Evolutionary conservation across 2,888 invertebrate genomes (phyloP).

Genomic region (Scaptomyza flava): DNA sequence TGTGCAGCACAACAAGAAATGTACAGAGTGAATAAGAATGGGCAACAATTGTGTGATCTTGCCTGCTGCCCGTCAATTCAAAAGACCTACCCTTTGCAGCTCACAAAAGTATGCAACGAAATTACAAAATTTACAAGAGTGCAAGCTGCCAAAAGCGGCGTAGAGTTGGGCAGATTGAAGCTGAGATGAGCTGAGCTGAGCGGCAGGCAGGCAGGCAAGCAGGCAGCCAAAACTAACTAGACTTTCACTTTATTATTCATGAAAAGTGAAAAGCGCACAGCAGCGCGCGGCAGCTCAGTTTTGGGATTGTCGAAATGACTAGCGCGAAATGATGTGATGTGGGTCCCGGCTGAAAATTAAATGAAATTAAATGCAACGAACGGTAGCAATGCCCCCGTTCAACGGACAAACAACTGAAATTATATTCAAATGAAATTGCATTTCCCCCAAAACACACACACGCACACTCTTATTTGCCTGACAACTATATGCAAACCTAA

Average conservation of each 20-base stretch:
- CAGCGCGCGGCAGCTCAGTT: conserved; percentile 38
- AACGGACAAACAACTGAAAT: conserved; percentile 32
- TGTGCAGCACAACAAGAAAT: conserved; percentile 63
- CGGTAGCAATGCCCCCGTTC: conserved; percentile 22
- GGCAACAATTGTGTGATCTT: conserved; percentile 47
- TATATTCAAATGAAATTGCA: conserved; percentile 60
- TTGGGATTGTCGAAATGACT: conserved; percentile 74
- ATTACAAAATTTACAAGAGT: conserved; percentile 68
- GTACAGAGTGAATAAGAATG: conserved; percentile 64
- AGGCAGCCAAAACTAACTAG: conserved; percentile 69
- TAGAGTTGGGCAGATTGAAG: conserved; percentile 13
- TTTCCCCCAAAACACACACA: conserved; percentile 9
- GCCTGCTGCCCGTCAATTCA: conserved; percentile 39
- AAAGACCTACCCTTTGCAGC: conserved; percentile 29
- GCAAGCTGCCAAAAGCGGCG: conserved; percentile 10
- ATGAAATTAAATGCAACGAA: conserved; percentile 73
- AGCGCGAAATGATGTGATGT: conserved; percentile 63
- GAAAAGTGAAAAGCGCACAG: conserved; percentile 74
- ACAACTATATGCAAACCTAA: conserved; percentile 5
- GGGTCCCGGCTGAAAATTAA: conserved; percentile 64
- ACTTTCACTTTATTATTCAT: conserved; percentile 78
- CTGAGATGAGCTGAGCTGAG: conserved; percentile 36
- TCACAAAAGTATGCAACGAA: conserved; percentile 73
- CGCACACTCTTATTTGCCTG: conserved; percentile 2
- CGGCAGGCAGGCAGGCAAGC: conserved; percentile 22